Conservation (phyloP, 2,888 invertebrate species). For the Synergus japonicus region DNA sequence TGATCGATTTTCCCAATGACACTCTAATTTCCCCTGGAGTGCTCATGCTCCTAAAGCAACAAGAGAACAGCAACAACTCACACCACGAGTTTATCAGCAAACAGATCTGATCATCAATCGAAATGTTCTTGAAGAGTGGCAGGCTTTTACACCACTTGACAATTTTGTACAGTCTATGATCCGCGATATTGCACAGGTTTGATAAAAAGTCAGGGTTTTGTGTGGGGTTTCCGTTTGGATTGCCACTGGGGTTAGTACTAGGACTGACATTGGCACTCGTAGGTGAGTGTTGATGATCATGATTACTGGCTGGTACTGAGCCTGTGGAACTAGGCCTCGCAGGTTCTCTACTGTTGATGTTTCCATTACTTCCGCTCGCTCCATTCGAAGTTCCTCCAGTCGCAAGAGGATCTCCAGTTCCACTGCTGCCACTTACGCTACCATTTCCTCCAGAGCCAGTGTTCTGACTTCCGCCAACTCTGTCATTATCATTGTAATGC, state of each 20-base stretch:
- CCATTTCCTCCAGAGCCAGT: constrained; percentile 50
- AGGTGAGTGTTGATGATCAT: constrained; percentile 60
- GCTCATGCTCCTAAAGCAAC: constrained; percentile 95
- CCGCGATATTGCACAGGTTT: constrained; percentile 95
- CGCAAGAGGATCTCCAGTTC: constrained; percentile 10
- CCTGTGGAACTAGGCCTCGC: constrained; percentile 60
- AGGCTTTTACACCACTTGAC: constrained; percentile 99
- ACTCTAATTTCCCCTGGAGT: constrained; percentile 93
- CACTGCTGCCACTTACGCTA: constrained; percentile 41
- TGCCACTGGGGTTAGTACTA: constrained; percentile 44
- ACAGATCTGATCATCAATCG: constrained; percentile 98
- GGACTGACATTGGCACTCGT: constrained; percentile 41
- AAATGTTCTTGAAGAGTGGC: constrained; percentile 97
- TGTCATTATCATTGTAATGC: constrained; percentile 93
- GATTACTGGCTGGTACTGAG: constrained; percentile 53
- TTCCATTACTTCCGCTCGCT: constrained; percentile 51
- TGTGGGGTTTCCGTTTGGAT: constrained; percentile 68
- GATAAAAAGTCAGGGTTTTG: constrained; percentile 89
- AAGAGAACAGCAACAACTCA: constrained; percentile 92
- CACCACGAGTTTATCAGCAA: constrained; percentile 98
- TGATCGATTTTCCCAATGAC: constrained; percentile 82
- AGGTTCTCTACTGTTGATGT: constrained; percentile 52
- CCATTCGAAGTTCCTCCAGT: constrained; percentile 39
- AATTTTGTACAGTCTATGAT: constrained; percentile 96
- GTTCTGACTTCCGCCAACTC: constrained; percentile 80